Base-by-base conservation (phyloP, 2,888 invertebrate genomes). In the Drosophila atripex region DNA sequence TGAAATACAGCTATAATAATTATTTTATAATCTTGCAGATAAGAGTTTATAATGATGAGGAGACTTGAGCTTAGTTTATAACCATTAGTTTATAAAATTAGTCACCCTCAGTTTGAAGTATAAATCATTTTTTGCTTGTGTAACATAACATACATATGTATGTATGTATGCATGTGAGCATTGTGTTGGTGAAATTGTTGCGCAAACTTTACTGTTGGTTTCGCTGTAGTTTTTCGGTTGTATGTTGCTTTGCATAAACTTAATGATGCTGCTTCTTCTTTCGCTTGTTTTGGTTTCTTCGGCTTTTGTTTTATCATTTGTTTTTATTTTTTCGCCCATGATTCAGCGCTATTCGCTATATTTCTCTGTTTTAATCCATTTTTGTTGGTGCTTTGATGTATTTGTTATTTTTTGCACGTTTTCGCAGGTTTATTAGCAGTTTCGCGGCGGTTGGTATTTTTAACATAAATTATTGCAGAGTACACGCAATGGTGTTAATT, bases 151-250 rank as follows among this genome's bases (percentile, higher is more conserved):
- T 45, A n/a, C n/a, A n/a, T n/a, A n/a, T n/a, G n/a, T n/a, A n/a
- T n/a, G n/a, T n/a, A n/a, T n/a, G n/a, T n/a, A n/a, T n/a, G n/a
- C n/a, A 45, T 51, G 35, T 32, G 4, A 47, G 41, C 54, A 52
- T 64, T 72, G 68, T 72, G 70, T 65, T 65, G 69, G 86, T 75
- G 80, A 86, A 82, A 83, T 88, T 77, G 69, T 88, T 88, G 86
- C 72, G 77, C 75, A 86, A 86, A 64, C 51, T 65, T 61, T 54
- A 58, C 64, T 64, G 57, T 65, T 75, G 61, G 50, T 39, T 73
- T 35, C 30, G 43, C 63, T 38, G 18, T 52, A 35, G 23, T 41
- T 28, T 11, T 32, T 66, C 9, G 38, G 63, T 46, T 25, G 23
- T 3, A 14, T 32, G 18, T 70, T 59, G 39, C 56, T 85, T 66